These are phyloP conservation scores for Drosophila subpulchrella DNA, from an alignment of 1,140 invertebrate genomes.

Conservation along the genomic window DNA sequence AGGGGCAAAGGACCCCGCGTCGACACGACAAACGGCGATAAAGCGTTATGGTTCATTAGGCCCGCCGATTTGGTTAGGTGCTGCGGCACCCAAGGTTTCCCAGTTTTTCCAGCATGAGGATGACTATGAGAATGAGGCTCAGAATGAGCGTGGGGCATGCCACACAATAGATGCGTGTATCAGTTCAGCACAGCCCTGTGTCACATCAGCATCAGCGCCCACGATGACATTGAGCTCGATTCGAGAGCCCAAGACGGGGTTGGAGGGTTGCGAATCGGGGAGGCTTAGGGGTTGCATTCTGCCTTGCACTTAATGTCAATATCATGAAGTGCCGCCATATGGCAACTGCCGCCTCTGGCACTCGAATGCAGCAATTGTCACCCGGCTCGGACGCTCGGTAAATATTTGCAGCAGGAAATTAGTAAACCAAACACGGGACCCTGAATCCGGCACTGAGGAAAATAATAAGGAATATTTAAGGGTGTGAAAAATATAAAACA, in stretches of 20 bases:
- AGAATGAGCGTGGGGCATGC: no score
- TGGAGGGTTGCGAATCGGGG: not conserved
- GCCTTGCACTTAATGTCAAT: conserved; percentile 72
- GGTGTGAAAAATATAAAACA: no score
- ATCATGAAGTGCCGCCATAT: conserved; percentile 75
- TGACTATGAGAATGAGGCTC: conserved; percentile 40
- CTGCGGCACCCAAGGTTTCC: not conserved
- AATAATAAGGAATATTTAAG: not conserved
- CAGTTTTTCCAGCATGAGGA: conserved; percentile 18
- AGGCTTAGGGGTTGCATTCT: conserved; percentile 60
- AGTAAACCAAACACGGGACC: conserved; percentile 67
- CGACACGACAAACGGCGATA: conserved; percentile 70
- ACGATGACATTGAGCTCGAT: conserved; percentile 25
- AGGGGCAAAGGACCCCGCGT: conserved; percentile 29
- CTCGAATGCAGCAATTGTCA: conserved; percentile 75
- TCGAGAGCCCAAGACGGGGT: conserved; percentile 20
- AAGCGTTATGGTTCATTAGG: conserved; percentile 83
- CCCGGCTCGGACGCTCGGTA: conserved; percentile 55
- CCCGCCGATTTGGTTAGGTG: conserved; percentile 54
- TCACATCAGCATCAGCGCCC: conserved; percentile 30
- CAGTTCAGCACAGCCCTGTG: conserved; percentile 58
- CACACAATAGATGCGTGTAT: conserved; percentile 55
- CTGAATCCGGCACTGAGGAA: conserved; percentile 8
- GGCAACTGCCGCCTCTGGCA: conserved; percentile 36
- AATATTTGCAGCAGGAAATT: conserved; percentile 76